Evolutionary conservation across 2,797 vertebrate genomes (phyloP).

Genomic region (Margarornis squamiger): DNA sequence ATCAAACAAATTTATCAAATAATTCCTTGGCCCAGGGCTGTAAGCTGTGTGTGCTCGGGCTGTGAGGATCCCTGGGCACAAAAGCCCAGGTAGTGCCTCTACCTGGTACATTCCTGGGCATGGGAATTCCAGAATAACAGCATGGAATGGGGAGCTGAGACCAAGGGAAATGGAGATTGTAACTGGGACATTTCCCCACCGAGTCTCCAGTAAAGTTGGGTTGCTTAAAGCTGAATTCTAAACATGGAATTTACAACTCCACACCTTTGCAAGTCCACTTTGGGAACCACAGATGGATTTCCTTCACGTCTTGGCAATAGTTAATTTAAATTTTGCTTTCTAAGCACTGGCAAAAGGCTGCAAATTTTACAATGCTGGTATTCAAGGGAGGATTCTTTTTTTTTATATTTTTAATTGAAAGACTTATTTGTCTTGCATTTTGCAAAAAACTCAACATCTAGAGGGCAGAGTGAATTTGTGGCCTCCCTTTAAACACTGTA

Average conservation of each 20-base stretch:
- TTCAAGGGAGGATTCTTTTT: not conserved
- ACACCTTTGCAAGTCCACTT: not conserved
- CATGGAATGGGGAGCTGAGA: not conserved
- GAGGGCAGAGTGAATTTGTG: not conserved
- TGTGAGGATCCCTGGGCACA: not conserved
- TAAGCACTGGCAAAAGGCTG: not conserved
- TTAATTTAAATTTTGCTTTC: slow-evolving; percentile 25
- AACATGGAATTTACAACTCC: not conserved
- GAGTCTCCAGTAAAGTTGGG: not conserved
- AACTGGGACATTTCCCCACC: not conserved
- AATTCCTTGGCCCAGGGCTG: not conserved
- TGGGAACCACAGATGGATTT: not conserved
- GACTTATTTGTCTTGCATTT: slow-evolving; percentile 20
- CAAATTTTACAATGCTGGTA: not conserved
- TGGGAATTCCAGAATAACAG: not conserved
- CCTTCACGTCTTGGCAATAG: not conserved
- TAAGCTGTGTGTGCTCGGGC: not conserved
- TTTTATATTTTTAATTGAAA: not conserved
- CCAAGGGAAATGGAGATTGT: not conserved
- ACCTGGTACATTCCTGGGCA: not conserved
- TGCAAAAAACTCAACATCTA: not conserved
- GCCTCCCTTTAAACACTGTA: not conserved
- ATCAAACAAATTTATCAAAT: not conserved
- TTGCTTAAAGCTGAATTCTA: not conserved
- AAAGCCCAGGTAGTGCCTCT: not conserved